Conservation (phyloP, 2,888 invertebrate species). For the Coelinius sp. region DNA sequence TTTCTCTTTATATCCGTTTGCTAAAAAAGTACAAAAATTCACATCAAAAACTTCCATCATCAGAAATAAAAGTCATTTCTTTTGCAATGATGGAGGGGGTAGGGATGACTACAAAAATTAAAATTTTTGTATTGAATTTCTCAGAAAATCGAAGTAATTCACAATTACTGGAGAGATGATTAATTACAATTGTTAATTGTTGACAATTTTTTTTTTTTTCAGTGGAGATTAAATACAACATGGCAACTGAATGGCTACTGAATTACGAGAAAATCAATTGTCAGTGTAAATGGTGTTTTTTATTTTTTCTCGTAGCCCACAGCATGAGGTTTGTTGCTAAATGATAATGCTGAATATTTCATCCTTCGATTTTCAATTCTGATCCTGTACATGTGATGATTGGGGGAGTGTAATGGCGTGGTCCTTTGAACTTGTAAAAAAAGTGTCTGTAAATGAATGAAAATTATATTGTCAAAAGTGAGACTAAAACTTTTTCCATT, state of each 20-base stretch:
- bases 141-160: neutral
- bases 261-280: slow-evolving; percentile 39
- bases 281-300: slow-evolving; percentile 28
- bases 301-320: slow-evolving; percentile 38
- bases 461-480: too few species aligned
- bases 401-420: slow-evolving; percentile 49
- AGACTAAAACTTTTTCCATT: too few species aligned
- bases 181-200: slow-evolving; percentile 1
- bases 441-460: slow-evolving; percentile 22
- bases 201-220: neutral
- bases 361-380: slow-evolving; percentile 36
- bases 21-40: slow-evolving; percentile 18
- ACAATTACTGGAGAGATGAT: neutral
- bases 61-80: neutral
- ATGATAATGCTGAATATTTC: slow-evolving; percentile 20
- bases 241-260: slow-evolving; percentile 33
- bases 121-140: neutral
- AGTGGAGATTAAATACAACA: slow-evolving; percentile 12
- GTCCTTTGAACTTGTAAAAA: slow-evolving; percentile 29
- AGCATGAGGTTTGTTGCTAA: slow-evolving; percentile 13
- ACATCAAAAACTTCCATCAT: neutral
- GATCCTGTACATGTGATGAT: slow-evolving; percentile 58
- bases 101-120: neutral
- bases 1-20: neutral
- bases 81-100: neutral